Evolutionary conservation across 1,140 invertebrate genomes (phyloP).

Genomic region (Artemia franciscana): DNA sequence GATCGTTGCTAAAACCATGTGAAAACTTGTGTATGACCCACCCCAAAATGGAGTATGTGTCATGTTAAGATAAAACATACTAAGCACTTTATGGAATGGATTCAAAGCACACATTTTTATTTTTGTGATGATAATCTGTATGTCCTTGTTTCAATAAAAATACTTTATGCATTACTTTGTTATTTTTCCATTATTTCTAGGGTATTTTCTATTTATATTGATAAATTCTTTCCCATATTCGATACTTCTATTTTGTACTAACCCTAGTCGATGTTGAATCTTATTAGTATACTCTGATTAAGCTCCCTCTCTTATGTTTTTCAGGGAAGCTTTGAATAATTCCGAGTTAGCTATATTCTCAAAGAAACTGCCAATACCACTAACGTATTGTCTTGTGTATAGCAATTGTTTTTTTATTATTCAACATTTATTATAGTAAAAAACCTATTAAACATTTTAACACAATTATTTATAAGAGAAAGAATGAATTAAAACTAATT

Average conservation of each 20-base stretch:
- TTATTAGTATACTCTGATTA: background rate
- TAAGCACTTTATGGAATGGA: too few species aligned
- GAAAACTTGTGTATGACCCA: too few species aligned
- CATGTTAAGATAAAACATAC: too few species aligned
- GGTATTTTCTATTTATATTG: background rate
- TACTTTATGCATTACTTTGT: too few species aligned
- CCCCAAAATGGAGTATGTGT: too few species aligned
- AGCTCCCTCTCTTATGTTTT: background rate
- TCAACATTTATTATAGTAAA: background rate
- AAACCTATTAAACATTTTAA: too few species aligned
- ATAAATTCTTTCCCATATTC: background rate
- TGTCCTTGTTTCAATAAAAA: too few species aligned
- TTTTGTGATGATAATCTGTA: too few species aligned
- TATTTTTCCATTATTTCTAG: too few species aligned
- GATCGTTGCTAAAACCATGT: too few species aligned
- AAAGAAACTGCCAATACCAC: background rate
- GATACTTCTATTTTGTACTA: background rate
- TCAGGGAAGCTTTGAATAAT: background rate
- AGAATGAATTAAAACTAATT: background rate
- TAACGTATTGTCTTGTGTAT: background rate
- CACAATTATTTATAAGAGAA: too few species aligned
- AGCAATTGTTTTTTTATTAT: background rate
- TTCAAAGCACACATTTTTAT: too few species aligned
- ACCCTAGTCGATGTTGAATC: background rate
- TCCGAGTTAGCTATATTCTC: background rate